Base-by-base conservation (phyloP, 2,888 invertebrate species). In the Torymus auratus region DNA sequence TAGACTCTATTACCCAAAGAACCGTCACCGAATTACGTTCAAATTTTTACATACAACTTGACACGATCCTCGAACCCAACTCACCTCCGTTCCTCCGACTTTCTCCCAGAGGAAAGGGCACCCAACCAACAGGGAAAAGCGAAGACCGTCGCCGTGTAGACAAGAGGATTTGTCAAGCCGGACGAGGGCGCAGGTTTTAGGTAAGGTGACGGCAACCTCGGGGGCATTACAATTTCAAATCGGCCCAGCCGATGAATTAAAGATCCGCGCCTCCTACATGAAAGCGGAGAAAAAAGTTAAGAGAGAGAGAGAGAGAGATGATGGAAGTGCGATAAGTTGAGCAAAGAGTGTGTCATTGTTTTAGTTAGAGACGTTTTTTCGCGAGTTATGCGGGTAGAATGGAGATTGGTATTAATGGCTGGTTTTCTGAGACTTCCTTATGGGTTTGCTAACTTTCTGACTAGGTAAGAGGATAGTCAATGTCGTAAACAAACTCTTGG, bases 191-290 rank as follows among this genome's bases (percentile, higher is more conserved):
- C 53, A 23, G 56, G 50, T 55, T 67, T 71, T 78, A 53, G 72
- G 70, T 55, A 68, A 20, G 64, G 67, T 20, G 79, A 70, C 77
- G 82, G 81, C 28, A 28, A 2, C 28, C 28, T 28, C 28, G 7
- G 28, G 28, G 72, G 23, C 78, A 87, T 87, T 86, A 86, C 84
- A 85, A 86, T 87, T 87, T 87, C 85, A 86, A 86, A 87, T 84
- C 62, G 73, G 64, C 67, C 83, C 64, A 71, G 52, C 23, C 83
- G 84, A 85, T 87, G 87, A 87, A 87, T 87, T 87, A 87, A 86
- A 87, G 86, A 87, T 87, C 58, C 83, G 52, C 73, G 79, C 11
- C 53, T 13, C 20, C 1, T 20, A 2, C 20, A 7, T 4, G 28
- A 28, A 28, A 28, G 28, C 7, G 7, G 3, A 28, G 28, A 28